phyloP scores from a whole-genome alignment of 2,797 vertebrate genomes.

The Neomorphus geoffroyi region DNA sequence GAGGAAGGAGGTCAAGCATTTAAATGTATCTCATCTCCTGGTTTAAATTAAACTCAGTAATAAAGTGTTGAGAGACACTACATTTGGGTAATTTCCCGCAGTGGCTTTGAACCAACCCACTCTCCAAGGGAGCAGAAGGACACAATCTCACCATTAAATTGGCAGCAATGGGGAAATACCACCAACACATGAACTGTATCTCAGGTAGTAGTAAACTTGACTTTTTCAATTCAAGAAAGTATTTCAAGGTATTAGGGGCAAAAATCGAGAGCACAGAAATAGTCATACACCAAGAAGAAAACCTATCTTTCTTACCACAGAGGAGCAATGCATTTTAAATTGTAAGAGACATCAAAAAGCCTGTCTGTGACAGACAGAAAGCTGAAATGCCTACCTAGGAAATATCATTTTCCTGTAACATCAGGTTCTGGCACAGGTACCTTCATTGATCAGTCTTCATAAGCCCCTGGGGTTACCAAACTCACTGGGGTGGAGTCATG shows the following conservation, averaged over 20 bases:
- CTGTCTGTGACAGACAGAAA: background rate
- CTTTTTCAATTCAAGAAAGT: background rate
- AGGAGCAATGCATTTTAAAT: background rate
- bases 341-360: background rate
- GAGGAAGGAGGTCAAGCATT: background rate
- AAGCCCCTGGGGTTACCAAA: background rate
- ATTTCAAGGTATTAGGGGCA: background rate
- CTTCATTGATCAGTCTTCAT: background rate
- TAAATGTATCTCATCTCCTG: background rate
- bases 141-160: background rate
- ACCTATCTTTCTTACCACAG: background rate
- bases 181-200: background rate
- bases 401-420: background rate
- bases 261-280: background rate
- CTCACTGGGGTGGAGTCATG: background rate
- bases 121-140: background rate
- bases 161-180: background rate
- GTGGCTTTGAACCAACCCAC: background rate
- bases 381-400: background rate
- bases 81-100: background rate
- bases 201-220: background rate
- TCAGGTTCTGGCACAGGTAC: background rate
- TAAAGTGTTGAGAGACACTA: background rate
- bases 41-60: background rate
- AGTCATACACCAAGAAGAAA: background rate